Conservation (phyloP, 2,113 vertebrate genomes). For the Laticauda colubrina region DNA sequence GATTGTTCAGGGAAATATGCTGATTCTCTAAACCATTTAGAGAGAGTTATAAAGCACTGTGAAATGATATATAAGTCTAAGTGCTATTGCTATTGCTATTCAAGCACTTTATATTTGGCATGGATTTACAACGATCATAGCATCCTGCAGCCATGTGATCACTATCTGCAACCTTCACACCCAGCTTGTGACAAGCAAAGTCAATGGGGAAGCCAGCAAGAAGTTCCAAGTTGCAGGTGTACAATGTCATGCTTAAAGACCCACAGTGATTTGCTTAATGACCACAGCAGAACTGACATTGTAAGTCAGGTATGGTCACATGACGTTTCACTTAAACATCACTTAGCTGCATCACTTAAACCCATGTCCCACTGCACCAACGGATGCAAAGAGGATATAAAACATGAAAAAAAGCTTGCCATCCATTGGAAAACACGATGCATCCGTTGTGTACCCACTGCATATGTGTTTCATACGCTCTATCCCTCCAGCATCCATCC, state of each 20-base stretch:
- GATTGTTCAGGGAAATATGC: too few relatives aligned
- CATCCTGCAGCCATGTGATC: background rate
- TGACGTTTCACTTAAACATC: background rate
- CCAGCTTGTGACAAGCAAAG: background rate
- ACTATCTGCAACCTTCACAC: background rate
- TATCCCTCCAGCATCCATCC: too few relatives aligned
- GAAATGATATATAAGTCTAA: too few relatives aligned
- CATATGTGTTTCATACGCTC: too few relatives aligned
- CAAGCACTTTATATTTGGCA: background rate
- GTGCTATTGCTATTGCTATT: background rate
- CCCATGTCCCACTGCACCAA: too few relatives aligned
- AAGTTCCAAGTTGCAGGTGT: background rate
- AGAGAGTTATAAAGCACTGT: too few relatives aligned
- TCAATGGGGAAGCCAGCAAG: background rate
- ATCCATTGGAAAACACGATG: too few relatives aligned
- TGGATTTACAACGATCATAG: background rate
- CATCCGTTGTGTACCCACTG: too few relatives aligned
- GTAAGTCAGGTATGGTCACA: background rate
- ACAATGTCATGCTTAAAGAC: background rate
- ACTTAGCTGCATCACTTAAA: background rate
- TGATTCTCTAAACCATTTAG: too few relatives aligned
- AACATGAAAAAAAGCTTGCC: too few relatives aligned
- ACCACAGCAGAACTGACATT: background rate
- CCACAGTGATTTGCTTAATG: background rate
- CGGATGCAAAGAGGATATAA: too few relatives aligned